Evolutionary conservation across 2,113 vertebrate genomes (phyloP), one percentile per base, ranked within the genome.

Genomic region (Condylura cristata): DNA sequence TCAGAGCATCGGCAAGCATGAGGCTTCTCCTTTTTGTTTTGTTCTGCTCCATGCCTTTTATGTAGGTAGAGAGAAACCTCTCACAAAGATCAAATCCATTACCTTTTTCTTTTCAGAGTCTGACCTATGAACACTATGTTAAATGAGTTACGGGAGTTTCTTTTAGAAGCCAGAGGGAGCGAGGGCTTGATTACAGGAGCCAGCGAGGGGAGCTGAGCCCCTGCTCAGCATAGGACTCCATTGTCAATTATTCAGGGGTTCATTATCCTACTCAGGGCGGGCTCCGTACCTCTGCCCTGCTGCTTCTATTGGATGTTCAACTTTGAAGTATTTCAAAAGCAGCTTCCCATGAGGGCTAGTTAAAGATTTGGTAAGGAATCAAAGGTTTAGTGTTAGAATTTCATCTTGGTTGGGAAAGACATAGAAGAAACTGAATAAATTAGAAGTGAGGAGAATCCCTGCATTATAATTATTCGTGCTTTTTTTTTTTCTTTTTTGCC

Each of bases 291-390:
- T 85, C 72, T 46, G 78, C 78, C 70, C 92, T 79, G 63, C 92
- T 86, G 71, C 78, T 68, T 91, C 75, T 63, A 0, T 6, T 70
- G 37, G 70, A 81, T 80, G 9, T 65, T 66, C 79, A 93, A 75
- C 88, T 91, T 91, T 92, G 89, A 89, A 65, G 78, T n/a, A 22
- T 86, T 92, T 95, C 86, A 79, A 83, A 93, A 91, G 82, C 79
- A 92, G 46, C 82, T 92, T 94, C 96, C 93, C 87, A 26, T 44
- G 89, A 90, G 86, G 74, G 26, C 44, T 75, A 63, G 85, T 88
- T 82, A 92, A 94, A 86, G 86, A 68, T 78, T 90, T 66, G 68
- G 51, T 93, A 92, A 90, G 51, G 63, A 95, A 93, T 92, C 92
- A 95, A 85, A 94, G 78, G 41, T 70, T 65, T 51, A 53, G 65